Conservation (phyloP, 2,797 vertebrate genomes). For the Cyclura pinguis region DNA sequence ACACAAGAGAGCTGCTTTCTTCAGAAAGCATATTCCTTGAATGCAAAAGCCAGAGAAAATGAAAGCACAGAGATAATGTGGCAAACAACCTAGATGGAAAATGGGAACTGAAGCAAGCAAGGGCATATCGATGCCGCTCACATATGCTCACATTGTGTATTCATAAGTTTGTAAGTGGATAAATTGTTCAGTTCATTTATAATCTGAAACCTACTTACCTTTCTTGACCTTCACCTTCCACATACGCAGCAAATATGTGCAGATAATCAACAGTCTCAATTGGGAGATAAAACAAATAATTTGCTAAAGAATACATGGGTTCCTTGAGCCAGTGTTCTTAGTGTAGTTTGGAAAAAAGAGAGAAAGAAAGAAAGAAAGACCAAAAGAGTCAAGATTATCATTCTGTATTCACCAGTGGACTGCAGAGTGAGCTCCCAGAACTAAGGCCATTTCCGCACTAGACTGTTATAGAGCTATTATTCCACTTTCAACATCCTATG, state of each 20-base stretch:
- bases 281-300: constrained; percentile 11
- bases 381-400: not conserved
- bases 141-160: constrained; percentile 24
- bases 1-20: not conserved
- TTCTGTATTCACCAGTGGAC: not conserved
- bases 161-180: constrained; percentile 44
- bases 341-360: not conserved
- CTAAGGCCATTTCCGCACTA: no score
- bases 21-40: constrained; percentile 15
- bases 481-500: no score
- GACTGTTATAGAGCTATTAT: no score
- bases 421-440: not conserved
- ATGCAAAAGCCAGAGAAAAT: constrained; percentile 20
- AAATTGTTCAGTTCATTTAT: constrained; percentile 45
- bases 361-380: not conserved
- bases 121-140: constrained; percentile 24
- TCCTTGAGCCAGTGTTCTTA: not conserved
- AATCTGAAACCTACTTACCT: constrained; percentile 33
- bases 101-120: not conserved
- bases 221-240: constrained; percentile 40
- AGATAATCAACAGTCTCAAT: constrained; percentile 10
- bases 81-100: not conserved
- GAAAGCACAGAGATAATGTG: constrained; percentile 7
- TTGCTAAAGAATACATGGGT: constrained; percentile 5
- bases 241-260: not conserved